phyloP scores from a whole-genome alignment of 1,140 invertebrate species.

The Dryas iulia region DNA sequence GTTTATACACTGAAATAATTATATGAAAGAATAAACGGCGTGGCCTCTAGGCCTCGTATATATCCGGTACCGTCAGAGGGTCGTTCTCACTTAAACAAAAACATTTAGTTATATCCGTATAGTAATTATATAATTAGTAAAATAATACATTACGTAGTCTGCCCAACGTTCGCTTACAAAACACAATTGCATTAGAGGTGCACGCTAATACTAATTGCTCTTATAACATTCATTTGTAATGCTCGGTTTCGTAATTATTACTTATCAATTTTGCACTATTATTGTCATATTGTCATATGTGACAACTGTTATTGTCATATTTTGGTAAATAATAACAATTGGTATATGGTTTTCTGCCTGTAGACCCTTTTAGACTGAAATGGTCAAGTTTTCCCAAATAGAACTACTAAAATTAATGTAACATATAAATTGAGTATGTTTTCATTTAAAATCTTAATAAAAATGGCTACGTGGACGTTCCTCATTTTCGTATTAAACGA shows the following conservation, averaged over 20 bases:
- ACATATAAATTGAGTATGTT: no score
- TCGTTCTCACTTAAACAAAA: constrained; percentile 65
- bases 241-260: constrained; percentile 20
- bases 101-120: constrained; percentile 56
- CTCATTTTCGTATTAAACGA: not conserved
- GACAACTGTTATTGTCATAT: no score
- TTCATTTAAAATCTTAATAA: no score
- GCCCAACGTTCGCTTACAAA: constrained; percentile 25
- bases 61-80: constrained; percentile 62
- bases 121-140: constrained; percentile 42
- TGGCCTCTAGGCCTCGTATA: constrained; percentile 52
- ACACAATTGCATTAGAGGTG: constrained; percentile 26
- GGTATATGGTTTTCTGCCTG: no score
- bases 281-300: no score
- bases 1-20: constrained; percentile 21
- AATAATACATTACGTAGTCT: constrained; percentile 30
- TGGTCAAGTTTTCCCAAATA: no score
- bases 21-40: constrained; percentile 30
- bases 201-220: constrained; percentile 29
- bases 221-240: constrained; percentile 29
- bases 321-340: no score
- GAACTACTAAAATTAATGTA: no score
- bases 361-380: no score
- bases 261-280: not conserved
- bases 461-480: no score